Evolutionary conservation across 2,888 invertebrate genomes (phyloP).

Genomic region (Clivina fossor): DNA sequence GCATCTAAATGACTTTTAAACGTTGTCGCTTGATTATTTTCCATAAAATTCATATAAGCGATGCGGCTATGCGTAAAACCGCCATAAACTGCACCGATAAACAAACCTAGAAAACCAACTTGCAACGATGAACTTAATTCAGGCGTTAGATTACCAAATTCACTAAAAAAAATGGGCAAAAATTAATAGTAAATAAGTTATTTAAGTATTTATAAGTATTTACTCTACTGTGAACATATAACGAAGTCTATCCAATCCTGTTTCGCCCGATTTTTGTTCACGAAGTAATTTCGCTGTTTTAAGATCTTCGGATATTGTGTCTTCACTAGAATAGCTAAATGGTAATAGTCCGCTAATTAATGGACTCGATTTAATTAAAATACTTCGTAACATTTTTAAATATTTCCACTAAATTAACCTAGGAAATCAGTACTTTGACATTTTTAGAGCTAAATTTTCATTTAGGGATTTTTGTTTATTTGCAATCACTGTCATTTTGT

Average conservation of each 20-base stretch:
- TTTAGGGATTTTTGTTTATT: too few relatives aligned
- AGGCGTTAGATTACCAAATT: constrained; percentile 62
- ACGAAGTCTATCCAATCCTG: constrained; percentile 11
- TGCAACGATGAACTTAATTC: constrained; percentile 66
- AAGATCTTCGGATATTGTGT: constrained; percentile 10
- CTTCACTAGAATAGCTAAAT: constrained; percentile 5
- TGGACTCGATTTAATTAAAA: constrained; percentile 9
- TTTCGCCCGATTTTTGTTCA: constrained; percentile 5
- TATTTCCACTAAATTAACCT: too few relatives aligned
- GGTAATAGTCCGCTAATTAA: constrained; percentile 20
- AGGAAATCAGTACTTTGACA: too few relatives aligned
- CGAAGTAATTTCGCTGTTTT: constrained; percentile 2
- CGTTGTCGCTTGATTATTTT: constrained; percentile 72
- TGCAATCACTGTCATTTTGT: too few relatives aligned
- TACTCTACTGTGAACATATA: constrained; percentile 27
- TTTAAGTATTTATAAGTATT: neutral
- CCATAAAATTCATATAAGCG: constrained; percentile 68
- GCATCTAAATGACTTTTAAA: constrained; percentile 68
- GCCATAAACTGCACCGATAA: constrained; percentile 67
- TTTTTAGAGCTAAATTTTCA: too few relatives aligned
- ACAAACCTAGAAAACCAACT: constrained; percentile 59
- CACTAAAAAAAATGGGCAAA: constrained; percentile 57
- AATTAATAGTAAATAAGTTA: neutral
- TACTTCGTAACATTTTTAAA: constrained; percentile 17
- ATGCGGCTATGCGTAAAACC: constrained; percentile 62